Percentiles rank a stretch among this genome's conserved stretches.
Evolutionary conservation across 1,140 invertebrate genomes (phyloP).

Genomic region (Solenopsis fugax): DNA sequence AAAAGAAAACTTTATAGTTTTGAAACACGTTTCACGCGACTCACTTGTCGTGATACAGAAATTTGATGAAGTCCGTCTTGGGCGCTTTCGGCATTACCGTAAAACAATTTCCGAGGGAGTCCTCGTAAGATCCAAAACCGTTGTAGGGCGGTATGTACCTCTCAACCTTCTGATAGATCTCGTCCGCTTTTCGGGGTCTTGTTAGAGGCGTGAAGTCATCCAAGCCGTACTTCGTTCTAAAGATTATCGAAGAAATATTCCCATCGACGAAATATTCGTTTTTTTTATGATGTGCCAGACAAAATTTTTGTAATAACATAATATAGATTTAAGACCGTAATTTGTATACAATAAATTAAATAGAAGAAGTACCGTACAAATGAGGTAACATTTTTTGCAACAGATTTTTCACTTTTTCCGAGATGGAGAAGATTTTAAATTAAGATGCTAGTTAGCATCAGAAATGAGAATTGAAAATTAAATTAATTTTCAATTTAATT

Average conservation of each 20-base stretch:
- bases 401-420: too few species aligned
- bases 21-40: neutral
- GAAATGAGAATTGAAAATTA: too few species aligned
- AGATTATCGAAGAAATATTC: conserved; percentile 45
- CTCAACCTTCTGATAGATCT: conserved; percentile 82
- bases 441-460: too few species aligned
- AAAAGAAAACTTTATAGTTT: neutral
- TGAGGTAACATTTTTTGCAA: too few species aligned
- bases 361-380: too few species aligned
- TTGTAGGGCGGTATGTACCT: conserved; percentile 94
- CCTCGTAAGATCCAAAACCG: conserved; percentile 94
- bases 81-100: conserved; percentile 92
- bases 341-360: too few species aligned
- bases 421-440: too few species aligned
- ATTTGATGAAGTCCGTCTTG: conserved; percentile 93
- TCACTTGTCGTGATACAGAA: conserved; percentile 92
- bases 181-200: conserved; percentile 85
- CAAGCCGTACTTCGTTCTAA: conserved; percentile 84
- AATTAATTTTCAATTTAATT: too few species aligned
- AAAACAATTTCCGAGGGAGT: conserved; percentile 94
- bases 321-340: too few species aligned
- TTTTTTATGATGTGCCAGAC: too few species aligned
- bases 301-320: too few species aligned
- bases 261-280: too few species aligned
- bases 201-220: conserved; percentile 88